A percentile compares a stretch with the other conserved stretches of the same genome.
Evolutionary conservation across 2,888 invertebrate species (phyloP).

Genomic region (Machimus rusticus): DNA sequence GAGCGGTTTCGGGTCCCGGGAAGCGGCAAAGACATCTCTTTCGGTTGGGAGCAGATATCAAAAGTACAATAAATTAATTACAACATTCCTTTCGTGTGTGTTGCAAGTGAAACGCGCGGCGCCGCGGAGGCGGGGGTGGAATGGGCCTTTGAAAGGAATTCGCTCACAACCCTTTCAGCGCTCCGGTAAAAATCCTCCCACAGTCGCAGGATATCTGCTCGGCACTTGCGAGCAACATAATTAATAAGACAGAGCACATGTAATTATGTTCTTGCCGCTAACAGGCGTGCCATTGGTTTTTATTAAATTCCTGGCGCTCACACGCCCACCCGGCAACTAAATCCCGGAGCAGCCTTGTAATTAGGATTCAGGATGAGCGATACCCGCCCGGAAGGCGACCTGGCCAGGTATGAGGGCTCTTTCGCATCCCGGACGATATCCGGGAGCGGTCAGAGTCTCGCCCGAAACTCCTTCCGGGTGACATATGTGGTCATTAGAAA

Average conservation of each 20-base stretch:
- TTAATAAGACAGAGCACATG: conserved; percentile 47
- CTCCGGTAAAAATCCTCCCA: conserved; percentile 39
- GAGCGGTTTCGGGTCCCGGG: neutral
- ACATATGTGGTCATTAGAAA: conserved; percentile 34
- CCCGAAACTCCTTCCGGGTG: neutral
- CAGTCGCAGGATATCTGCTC: conserved; percentile 38
- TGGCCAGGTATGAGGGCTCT: neutral
- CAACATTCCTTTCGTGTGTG: conserved; percentile 45
- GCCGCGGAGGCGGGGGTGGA: neutral
- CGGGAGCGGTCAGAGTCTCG: neutral
- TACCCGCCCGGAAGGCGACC: neutral
- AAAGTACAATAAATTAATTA: conserved; percentile 48
- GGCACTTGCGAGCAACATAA: conserved; percentile 41
- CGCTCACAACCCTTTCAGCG: conserved; percentile 27
- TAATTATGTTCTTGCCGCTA: conserved; percentile 48
- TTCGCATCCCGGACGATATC: neutral
- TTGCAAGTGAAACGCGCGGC: conserved; percentile 32
- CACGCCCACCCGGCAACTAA: neutral
- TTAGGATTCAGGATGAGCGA: conserved; percentile 30
- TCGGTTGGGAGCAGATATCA: neutral
- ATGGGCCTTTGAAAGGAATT: conserved; percentile 36
- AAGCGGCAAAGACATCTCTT: conserved; percentile 4
- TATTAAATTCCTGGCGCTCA: conserved; percentile 47
- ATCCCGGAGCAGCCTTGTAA: conserved; percentile 29
- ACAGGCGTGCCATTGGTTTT: conserved; percentile 48